phyloP scores from a whole-genome alignment of 2,797 vertebrate genomes.

The Protonibea diacanthus region DNA sequence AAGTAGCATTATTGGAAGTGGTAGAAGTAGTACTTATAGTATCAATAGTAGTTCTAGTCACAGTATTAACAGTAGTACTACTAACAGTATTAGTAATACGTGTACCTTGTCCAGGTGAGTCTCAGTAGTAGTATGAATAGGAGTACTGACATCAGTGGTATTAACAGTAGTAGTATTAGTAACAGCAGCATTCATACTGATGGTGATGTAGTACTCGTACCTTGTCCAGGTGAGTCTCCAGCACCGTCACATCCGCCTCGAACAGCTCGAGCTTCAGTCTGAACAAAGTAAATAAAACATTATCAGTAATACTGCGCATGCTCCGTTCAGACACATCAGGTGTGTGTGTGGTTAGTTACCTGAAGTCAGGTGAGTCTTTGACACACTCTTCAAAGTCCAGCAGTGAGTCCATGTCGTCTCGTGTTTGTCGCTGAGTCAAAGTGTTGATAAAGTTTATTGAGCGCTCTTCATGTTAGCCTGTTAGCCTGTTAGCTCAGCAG shows the following conservation, averaged over 20 bases:
- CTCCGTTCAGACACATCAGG: background rate
- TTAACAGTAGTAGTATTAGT: too few relatives aligned
- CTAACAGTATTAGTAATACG: too few relatives aligned
- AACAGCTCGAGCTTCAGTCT: slow-evolving; percentile 79
- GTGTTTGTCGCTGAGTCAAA: background rate
- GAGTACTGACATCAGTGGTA: too few relatives aligned
- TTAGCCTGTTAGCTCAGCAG: slow-evolving; percentile 17
- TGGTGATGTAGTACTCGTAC: too few relatives aligned
- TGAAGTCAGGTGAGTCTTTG: slow-evolving; percentile 84
- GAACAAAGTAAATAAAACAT: slow-evolving; percentile 3
- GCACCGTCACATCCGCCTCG: slow-evolving; percentile 75
- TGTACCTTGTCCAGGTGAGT: too few relatives aligned
- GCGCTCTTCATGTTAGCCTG: slow-evolving; percentile 11
- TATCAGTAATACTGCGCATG: slow-evolving; percentile 37
- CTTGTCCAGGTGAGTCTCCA: slow-evolving; percentile 69
- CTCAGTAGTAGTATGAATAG: too few relatives aligned
- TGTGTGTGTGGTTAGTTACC: slow-evolving; percentile 57
- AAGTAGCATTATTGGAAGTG: too few relatives aligned
- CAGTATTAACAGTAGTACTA: background rate
- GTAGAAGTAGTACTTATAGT: too few relatives aligned
- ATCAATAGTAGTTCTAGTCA: too few relatives aligned
- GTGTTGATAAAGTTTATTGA: slow-evolving; percentile 8
- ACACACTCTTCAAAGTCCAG: slow-evolving; percentile 86
- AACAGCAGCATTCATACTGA: too few relatives aligned
- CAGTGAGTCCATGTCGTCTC: slow-evolving; percentile 74